Evolutionary conservation across 2,888 invertebrate species (phyloP).

Genomic region (Athalia rosae): DNA sequence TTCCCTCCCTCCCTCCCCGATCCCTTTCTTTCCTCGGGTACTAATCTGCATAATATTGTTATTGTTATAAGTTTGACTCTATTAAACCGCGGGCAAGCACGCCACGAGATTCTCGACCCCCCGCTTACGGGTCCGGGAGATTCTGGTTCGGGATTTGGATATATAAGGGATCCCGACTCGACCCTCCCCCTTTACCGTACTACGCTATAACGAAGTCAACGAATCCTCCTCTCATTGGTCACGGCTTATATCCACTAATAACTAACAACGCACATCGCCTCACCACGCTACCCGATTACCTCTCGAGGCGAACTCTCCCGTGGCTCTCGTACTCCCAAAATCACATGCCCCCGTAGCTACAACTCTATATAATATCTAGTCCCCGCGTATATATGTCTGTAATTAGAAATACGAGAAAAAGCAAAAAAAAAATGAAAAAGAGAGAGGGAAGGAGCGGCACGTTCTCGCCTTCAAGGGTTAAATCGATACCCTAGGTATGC

Average conservation of each 20-base stretch:
- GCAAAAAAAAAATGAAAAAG: no score
- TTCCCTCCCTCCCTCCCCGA: no score
- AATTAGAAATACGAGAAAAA: no score
- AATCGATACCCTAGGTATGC: not conserved
- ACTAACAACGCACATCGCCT: slow-evolving; percentile 24
- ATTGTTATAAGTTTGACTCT: slow-evolving; percentile 35
- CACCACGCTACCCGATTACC: not conserved
- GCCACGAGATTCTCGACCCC: slow-evolving; percentile 3
- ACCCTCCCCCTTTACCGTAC: not conserved
- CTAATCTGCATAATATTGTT: slow-evolving; percentile 37
- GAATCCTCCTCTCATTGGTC: slow-evolving; percentile 23
- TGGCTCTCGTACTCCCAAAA: not conserved
- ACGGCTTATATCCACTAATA: slow-evolving; percentile 27
- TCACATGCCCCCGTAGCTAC: no score
- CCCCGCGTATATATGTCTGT: no score
- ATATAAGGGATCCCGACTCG: not conserved
- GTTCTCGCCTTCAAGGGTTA: not conserved
- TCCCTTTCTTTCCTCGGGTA: not conserved
- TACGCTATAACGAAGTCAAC: not conserved
- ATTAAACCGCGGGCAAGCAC: slow-evolving; percentile 24
- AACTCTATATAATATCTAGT: no score
- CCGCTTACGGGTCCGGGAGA: not conserved
- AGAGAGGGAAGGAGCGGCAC: not conserved
- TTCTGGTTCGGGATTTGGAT: not conserved
- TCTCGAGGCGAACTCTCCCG: not conserved